A percentile compares a stretch with the other conserved stretches of the same genome.
phyloP scores from a whole-genome alignment of 2,888 invertebrate genomes.

The Mantis religiosa region DNA sequence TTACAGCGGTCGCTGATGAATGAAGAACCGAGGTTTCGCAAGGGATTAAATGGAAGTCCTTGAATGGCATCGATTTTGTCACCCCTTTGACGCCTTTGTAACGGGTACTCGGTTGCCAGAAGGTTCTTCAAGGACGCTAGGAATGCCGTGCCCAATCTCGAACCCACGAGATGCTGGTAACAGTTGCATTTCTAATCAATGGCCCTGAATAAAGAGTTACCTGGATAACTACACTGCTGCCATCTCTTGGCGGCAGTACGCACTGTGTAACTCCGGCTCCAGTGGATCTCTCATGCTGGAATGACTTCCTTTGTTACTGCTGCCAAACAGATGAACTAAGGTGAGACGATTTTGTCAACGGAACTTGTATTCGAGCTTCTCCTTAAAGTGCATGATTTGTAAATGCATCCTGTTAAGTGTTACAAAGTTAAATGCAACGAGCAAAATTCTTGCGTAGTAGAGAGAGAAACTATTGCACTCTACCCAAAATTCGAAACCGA shows the following conservation, averaged over 20 bases:
- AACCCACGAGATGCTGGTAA: neutral
- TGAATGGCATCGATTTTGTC: neutral
- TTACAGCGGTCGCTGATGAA: neutral
- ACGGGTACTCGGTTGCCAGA: neutral
- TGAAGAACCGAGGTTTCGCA: neutral
- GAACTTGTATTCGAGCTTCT: too few relatives aligned
- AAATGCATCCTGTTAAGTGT: too few relatives aligned
- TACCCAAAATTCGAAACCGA: too few relatives aligned
- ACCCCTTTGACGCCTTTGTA: neutral
- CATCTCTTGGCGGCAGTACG: neutral
- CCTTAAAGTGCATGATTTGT: too few relatives aligned
- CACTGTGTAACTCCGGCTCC: neutral
- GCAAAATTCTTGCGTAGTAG: too few relatives aligned
- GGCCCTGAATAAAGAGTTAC: neutral
- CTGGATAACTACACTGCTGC: neutral
- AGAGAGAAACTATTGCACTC: too few relatives aligned
- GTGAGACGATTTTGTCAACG: too few relatives aligned
- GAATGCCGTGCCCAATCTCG: neutral
- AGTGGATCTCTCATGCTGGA: neutral
- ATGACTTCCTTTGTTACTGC: too few relatives aligned
- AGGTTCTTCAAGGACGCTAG: neutral
- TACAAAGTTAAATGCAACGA: too few relatives aligned
- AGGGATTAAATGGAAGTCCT: neutral
- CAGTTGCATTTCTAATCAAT: neutral
- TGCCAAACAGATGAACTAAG: too few relatives aligned